These are phyloP conservation scores for Bufotes viridis DNA, from an alignment of 2,797 vertebrate species.

Conservation along the genomic window DNA sequence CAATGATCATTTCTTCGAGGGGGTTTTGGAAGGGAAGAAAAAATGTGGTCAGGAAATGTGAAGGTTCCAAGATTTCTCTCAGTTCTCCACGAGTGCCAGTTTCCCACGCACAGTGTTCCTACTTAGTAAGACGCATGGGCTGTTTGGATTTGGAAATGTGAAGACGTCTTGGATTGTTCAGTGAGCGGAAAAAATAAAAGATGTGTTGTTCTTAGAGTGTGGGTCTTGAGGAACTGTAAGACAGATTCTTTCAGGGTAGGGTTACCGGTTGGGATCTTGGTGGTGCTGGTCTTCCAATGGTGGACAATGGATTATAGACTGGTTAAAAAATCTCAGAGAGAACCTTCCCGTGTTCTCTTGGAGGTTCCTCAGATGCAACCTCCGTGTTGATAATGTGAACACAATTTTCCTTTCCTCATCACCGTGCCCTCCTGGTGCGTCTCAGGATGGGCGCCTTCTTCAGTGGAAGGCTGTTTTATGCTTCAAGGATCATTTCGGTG, in stretches of 20 bases:
- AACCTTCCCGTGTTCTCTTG: background rate
- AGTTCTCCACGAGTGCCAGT: slow-evolving; percentile 8
- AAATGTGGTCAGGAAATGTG: background rate
- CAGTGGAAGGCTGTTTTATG: slow-evolving; percentile 60
- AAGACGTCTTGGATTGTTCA: slow-evolving; percentile 7
- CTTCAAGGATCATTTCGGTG: slow-evolving; percentile 74
- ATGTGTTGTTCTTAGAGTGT: background rate
- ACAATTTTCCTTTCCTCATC: slow-evolving; percentile 1
- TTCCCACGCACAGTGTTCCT: slow-evolving; percentile 10
- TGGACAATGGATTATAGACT: background rate
- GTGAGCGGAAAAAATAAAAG: background rate
- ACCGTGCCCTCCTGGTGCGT: slow-evolving; percentile 58
- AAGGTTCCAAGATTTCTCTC: slow-evolving; percentile 42
- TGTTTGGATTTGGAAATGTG: slow-evolving; percentile 24
- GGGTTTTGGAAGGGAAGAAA: background rate
- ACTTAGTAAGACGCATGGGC: slow-evolving; percentile 30
- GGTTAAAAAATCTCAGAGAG: background rate
- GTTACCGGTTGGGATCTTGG: background rate
- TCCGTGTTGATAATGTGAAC: slow-evolving; percentile 12
- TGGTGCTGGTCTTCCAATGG: background rate
- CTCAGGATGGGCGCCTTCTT: slow-evolving; percentile 65
- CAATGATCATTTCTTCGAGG: slow-evolving; percentile 1
- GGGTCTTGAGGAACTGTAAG: background rate
- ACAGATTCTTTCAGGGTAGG: background rate
- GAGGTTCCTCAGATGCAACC: background rate